These are phyloP conservation scores for Parelbella ahira DNA, from an alignment of 2,888 invertebrate species.

Conservation along the genomic window DNA sequence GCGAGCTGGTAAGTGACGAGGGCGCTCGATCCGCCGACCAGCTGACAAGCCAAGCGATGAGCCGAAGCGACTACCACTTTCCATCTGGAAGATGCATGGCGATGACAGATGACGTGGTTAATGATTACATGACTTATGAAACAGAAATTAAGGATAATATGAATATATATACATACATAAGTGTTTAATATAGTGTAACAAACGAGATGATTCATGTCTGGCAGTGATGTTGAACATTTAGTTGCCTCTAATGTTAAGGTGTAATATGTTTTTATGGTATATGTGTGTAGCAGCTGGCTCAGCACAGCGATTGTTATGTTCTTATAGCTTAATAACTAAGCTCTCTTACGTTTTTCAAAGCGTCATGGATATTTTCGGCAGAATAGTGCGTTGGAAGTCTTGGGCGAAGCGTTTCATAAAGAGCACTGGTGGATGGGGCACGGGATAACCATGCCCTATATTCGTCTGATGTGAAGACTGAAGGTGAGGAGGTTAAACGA, in stretches of 20 bases:
- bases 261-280: too few relatives aligned
- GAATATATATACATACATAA: too few relatives aligned
- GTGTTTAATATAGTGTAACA: too few relatives aligned
- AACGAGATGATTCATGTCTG: too few relatives aligned
- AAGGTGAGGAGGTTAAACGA: slow-evolving; percentile 69
- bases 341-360: slow-evolving; percentile 87
- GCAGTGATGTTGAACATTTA: too few relatives aligned
- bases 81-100: slow-evolving; percentile 50
- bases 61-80: slow-evolving; percentile 82
- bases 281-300: slow-evolving; percentile 11
- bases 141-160: too few relatives aligned
- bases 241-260: too few relatives aligned
- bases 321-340: slow-evolving; percentile 2
- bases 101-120: slow-evolving; percentile 13
- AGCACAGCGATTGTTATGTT: slow-evolving; percentile 10
- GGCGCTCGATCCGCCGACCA: slow-evolving; percentile 77
- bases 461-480: slow-evolving; percentile 94
- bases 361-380: slow-evolving; percentile 94
- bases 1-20: slow-evolving; percentile 84
- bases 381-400: slow-evolving; percentile 89
- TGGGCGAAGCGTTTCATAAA: slow-evolving; percentile 94
- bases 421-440: slow-evolving; percentile 94
- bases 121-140: neutral
- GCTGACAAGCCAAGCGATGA: slow-evolving; percentile 73
- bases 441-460: slow-evolving; percentile 96